Conservation (phyloP, 2,888 invertebrate species). For the Ormyrus pomaceus region DNA sequence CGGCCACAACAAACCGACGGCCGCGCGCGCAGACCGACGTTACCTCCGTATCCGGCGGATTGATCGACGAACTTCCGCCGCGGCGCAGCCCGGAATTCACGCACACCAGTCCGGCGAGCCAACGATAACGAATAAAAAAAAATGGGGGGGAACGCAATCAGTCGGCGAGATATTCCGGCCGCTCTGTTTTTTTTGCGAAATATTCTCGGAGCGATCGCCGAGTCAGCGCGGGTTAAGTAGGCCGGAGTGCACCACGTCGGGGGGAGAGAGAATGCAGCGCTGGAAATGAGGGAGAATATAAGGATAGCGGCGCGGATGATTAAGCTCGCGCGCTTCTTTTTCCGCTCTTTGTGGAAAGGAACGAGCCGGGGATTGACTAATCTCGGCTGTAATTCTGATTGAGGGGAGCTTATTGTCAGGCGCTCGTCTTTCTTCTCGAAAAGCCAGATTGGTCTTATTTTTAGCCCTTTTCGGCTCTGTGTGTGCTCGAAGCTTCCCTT, state of each 20-base stretch:
- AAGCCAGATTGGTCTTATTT: slow-evolving; percentile 7
- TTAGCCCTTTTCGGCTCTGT: neutral
- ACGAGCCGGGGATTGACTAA: slow-evolving; percentile 35
- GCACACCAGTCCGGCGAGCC: neutral
- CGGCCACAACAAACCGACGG: neutral
- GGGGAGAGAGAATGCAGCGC: neutral
- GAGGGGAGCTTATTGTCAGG: slow-evolving; percentile 20
- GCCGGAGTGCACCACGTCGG: neutral
- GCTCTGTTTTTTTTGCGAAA: slow-evolving; percentile 17
- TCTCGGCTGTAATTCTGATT: slow-evolving; percentile 44
- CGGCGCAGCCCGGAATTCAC: neutral
- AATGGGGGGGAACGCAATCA: neutral
- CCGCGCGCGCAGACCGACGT: neutral
- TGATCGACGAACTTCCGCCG: slow-evolving; percentile 31
- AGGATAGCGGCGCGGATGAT: slow-evolving; percentile 19
- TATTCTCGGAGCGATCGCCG: neutral
- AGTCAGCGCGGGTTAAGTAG: slow-evolving; percentile 23
- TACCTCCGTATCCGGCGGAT: neutral
- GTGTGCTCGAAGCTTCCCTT: neutral
- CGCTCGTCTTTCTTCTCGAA: neutral
- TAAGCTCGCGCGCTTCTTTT: slow-evolving; percentile 12
- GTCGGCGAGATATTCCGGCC: neutral
- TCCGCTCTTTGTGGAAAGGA: slow-evolving; percentile 1
- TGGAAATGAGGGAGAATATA: slow-evolving; percentile 1
- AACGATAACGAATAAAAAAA: neutral